A percentile compares a stretch with the other conserved stretches of the same genome.
Evolutionary conservation across 2,888 invertebrate genomes (phyloP).

Genomic region (Biston betularia): DNA sequence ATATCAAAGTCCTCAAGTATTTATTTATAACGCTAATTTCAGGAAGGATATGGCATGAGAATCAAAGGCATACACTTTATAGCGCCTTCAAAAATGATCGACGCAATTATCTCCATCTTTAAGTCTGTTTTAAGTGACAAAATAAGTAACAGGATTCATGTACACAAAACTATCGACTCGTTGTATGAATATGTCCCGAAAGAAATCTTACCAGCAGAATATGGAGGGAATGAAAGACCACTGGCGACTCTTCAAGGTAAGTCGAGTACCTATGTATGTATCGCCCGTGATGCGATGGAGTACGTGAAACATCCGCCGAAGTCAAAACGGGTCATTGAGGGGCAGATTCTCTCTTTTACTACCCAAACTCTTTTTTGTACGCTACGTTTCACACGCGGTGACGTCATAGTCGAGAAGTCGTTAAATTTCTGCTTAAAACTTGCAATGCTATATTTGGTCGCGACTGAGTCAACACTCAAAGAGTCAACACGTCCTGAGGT

Average conservation of each 20-base stretch:
- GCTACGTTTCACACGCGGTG: too few relatives aligned
- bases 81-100: conserved; percentile 59
- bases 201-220: conserved; percentile 64
- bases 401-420: too few relatives aligned
- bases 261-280: conserved; percentile 1
- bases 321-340: too few relatives aligned
- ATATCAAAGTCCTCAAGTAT: too few relatives aligned
- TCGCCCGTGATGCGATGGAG: too few relatives aligned
- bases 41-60: conserved; percentile 69
- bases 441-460: too few relatives aligned
- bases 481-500: too few relatives aligned
- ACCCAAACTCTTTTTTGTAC: too few relatives aligned
- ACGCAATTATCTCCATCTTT: conserved; percentile 53
- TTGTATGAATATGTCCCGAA: conserved; percentile 54
- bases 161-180: conserved; percentile 53
- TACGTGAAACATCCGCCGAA: too few relatives aligned
- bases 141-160: conserved; percentile 53
- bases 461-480: too few relatives aligned
- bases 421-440: too few relatives aligned
- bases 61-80: conserved; percentile 64
- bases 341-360: too few relatives aligned
- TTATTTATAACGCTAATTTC: conserved; percentile 37
- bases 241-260: conserved; percentile 56
- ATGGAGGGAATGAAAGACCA: conserved; percentile 61
- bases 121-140: conserved; percentile 64